Base-by-base conservation (phyloP, 2,113 vertebrate genomes). In the Bucco capensis region DNA sequence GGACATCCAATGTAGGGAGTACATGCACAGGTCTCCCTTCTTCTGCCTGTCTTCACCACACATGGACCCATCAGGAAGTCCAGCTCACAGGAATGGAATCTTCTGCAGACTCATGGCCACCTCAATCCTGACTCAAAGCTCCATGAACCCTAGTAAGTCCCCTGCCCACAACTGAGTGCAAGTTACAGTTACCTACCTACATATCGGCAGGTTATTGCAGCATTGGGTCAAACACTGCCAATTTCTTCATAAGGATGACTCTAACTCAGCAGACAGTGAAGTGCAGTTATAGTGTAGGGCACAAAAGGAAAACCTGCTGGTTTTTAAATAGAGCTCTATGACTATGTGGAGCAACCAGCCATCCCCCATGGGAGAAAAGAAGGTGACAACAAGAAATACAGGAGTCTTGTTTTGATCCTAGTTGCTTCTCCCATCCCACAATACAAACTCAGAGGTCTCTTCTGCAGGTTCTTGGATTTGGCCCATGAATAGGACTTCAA, bases 61-160 rank as follows among this genome's bases (percentile, higher is more conserved):
- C 2, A 1, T 14, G 65, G n/a, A 28, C 65, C 53, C 40, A 71
- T 12, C 47, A 58, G 31, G 19, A 37, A 8, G 8, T 89, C 19
- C 23, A 47, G 47, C 11, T 64, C 40, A 49, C 22, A 19, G 17
- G 14, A 24, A 50, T 0, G 2, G 31, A 66, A 46, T 47, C 42
- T 25, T 73, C 33, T 85, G 37, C 1, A 2, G 18, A 73, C 25
- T 8, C 35, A 30, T 22, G 28, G 49, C 49, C 61, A 66, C 24
- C 42, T 83, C 21, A 3, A 2, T 72, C 16, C 40, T 50, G 19
- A 61, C 19, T 6, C 40, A 58, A 83, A 83, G n/a, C 7, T 62
- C 65, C 0, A 0, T 47, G 69, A 67, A 46, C 18, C 8, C 10
- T 73, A 28, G 4, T 9, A 58, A 38, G 6, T 14, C 23, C 28